These are phyloP conservation scores for Nanorana parkeri DNA, from an alignment of 2,113 vertebrate species.

Conservation along the genomic window DNA sequence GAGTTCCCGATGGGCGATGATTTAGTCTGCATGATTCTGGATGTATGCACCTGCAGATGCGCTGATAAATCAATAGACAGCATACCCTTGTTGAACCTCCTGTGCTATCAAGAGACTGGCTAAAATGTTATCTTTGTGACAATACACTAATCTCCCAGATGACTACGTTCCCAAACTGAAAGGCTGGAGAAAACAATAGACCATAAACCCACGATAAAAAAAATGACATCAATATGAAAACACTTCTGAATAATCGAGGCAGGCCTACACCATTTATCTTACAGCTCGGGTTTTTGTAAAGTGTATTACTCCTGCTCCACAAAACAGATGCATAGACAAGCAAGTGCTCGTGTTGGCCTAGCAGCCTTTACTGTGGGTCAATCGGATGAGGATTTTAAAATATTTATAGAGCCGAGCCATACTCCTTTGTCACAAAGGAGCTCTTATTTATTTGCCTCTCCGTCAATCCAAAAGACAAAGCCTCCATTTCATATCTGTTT, in stretches of 20 bases:
- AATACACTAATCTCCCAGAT: slow-evolving; percentile 11
- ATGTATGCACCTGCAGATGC: slow-evolving; percentile 28
- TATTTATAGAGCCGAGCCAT: slow-evolving; percentile 39
- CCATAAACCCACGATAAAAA: neutral
- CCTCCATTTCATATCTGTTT: slow-evolving; percentile 47
- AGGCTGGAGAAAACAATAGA: neutral
- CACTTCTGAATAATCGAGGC: neutral
- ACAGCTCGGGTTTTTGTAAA: neutral
- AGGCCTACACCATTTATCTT: neutral
- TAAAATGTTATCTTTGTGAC: slow-evolving; percentile 32
- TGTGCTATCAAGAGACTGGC: neutral
- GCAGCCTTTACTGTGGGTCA: slow-evolving; percentile 8
- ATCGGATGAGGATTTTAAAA: slow-evolving; percentile 20
- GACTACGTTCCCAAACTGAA: neutral
- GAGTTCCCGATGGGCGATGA: slow-evolving; percentile 17
- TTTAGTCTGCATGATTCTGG: slow-evolving; percentile 32
- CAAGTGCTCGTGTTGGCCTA: neutral
- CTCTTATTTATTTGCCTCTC: slow-evolving; percentile 42
- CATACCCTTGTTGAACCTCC: neutral
- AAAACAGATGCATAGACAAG: neutral
- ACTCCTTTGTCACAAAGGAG: slow-evolving; percentile 30
- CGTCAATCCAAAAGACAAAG: slow-evolving; percentile 26
- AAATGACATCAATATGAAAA: neutral
- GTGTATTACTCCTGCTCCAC: neutral
- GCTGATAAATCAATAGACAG: slow-evolving; percentile 16